Conservation (phyloP, 2,797 vertebrate species). For the Tiaroga cobitis region DNA sequence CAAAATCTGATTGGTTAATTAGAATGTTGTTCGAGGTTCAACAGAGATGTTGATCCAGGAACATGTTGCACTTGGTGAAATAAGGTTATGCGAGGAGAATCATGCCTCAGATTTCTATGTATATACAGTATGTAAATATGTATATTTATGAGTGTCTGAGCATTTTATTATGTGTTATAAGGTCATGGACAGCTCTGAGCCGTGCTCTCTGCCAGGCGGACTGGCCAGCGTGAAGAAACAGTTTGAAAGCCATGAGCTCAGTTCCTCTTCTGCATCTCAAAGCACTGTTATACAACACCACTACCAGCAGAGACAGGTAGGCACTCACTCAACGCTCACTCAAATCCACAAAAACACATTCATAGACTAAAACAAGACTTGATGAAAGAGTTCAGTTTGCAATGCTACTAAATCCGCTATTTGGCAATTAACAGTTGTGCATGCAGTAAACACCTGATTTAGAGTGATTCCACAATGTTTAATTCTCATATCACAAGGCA, state of each 20-base stretch:
- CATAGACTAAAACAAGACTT: neutral
- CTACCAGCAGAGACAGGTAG: conserved; percentile 76
- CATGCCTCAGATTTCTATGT: neutral
- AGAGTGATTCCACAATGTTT: neutral
- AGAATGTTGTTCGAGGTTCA: neutral
- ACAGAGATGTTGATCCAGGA: too few species aligned
- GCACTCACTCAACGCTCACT: neutral
- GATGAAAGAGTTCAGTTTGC: neutral
- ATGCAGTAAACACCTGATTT: neutral
- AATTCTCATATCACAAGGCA: conserved; percentile 4
- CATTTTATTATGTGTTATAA: conserved; percentile 63
- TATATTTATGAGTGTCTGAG: conserved; percentile 40
- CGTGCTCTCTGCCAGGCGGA: conserved; percentile 87
- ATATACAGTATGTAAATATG: neutral
- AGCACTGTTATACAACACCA: conserved; percentile 81
- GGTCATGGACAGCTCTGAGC: conserved; percentile 85
- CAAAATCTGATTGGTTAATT: neutral
- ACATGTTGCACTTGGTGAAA: neutral
- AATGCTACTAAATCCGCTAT: neutral
- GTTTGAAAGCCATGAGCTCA: conserved; percentile 86
- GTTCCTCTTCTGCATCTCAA: conserved; percentile 75
- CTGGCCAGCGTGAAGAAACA: conserved; percentile 92
- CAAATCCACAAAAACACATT: conserved; percentile 17
- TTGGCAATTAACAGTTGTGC: neutral
- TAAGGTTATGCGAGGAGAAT: neutral